phyloP scores from a whole-genome alignment of 2,113 vertebrate genomes.

The Myotis lucifugus region DNA sequence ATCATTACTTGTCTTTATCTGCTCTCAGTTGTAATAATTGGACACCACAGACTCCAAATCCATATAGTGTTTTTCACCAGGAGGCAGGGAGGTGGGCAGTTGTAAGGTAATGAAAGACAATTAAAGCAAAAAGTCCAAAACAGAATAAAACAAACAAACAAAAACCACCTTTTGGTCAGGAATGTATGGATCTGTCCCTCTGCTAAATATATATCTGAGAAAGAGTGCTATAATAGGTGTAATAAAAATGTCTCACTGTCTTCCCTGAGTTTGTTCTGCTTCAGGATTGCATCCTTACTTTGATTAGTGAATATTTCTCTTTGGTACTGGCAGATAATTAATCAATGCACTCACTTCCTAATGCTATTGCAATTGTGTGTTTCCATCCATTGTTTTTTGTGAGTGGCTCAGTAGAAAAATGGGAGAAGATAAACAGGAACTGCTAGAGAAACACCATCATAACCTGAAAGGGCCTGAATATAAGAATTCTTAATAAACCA shows the following conservation, averaged over 20 bases:
- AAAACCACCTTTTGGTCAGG: background rate
- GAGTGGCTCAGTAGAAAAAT: background rate
- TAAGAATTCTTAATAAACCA: background rate
- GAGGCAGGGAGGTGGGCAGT: rapidly evolving
- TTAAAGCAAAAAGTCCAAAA: slow-evolving; percentile 5
- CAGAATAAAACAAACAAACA: background rate
- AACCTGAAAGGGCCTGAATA: background rate
- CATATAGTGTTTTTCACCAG: background rate
- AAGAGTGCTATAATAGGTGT: background rate
- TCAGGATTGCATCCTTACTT: background rate
- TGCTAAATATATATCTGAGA: background rate
- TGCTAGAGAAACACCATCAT: background rate
- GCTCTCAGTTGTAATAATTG: background rate
- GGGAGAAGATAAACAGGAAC: background rate
- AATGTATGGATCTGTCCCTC: background rate
- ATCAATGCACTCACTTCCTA: background rate
- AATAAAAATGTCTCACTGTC: background rate
- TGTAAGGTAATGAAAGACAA: background rate
- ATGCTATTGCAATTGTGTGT: background rate
- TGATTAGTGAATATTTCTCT: background rate
- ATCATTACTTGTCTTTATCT: background rate
- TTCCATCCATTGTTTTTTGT: background rate
- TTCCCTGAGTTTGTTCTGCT: background rate
- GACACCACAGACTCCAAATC: background rate
- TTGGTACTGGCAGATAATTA: background rate